Evolutionary conservation across 2,888 invertebrate genomes (phyloP), one percentile per base, ranked within the genome.

Genomic region (Bruchidius siliquastri): DNA sequence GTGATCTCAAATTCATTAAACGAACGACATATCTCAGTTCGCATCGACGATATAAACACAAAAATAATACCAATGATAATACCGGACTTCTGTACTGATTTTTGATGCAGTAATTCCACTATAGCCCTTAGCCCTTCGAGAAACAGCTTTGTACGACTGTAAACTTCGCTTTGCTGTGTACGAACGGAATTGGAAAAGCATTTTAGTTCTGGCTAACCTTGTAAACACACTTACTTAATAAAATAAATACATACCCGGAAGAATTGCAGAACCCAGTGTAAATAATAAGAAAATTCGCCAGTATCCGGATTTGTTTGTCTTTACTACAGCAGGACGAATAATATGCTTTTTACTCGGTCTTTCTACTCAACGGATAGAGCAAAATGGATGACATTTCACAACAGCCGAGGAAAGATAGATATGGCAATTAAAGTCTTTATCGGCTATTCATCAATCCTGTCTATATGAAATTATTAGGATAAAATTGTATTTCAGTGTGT

Each of bases 221-320:
- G 76, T 77, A 77, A 79, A 78, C 78, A 79, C 78, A 79, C 79
- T 78, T 77, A 78, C 79, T 79, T 79, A 79, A 79, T 78, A 79
- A 75, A 79, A 76, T 79, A 79, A 80, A 80, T 76, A 76, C 72
- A 67, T 72, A 72, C 74, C 72, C 67, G 71, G 73, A 75, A 74
- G 75, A 77, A 76, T 76, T 76, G 70, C 74, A 74, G 74, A 70
- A 75, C 75, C 72, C 74, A 67, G 67, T 70, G 73, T 74, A 76
- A 76, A 76, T 75, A 77, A 75, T 77, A 76, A 74, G 71, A 76
- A 76, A 76, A 76, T 75, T 77, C 75, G 71, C 72, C 74, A 72
- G 68, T 26, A 22, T 70, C 69, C 66, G 67, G 75, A 77, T 77
- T 77, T 77, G 74, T 76, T 77, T 73, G 73, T 13, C 18, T 1